Evolutionary conservation across 2,113 vertebrate species (phyloP).

Genomic region (Brienomyrus longianalis): DNA sequence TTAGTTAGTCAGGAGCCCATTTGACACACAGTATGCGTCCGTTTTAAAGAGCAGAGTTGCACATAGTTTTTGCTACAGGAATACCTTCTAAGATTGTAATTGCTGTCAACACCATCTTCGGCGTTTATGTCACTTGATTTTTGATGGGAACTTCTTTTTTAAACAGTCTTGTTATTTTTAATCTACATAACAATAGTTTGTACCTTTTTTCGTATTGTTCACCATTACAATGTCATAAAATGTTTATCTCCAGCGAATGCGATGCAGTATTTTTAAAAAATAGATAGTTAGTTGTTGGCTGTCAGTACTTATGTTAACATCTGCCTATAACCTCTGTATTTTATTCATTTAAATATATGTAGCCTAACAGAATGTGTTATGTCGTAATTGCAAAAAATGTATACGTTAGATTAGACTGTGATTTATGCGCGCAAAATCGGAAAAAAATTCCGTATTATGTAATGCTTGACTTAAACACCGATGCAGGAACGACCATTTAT

Average conservation of each 20-base stretch:
- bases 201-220: not conserved
- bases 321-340: not conserved
- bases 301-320: not conserved
- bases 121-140: not conserved
- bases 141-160: not conserved
- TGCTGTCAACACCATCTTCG: not conserved
- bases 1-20: not conserved
- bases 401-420: not conserved
- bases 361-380: not conserved
- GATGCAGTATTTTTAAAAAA: not conserved
- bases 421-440: not conserved
- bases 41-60: not conserved
- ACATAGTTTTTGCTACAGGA: not conserved
- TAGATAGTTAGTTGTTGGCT: not conserved
- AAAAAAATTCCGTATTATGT: not conserved
- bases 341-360: not conserved
- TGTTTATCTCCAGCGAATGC: not conserved
- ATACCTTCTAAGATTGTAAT: not conserved
- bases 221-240: not conserved
- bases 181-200: not conserved
- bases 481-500: not conserved
- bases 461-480: not conserved
- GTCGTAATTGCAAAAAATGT: not conserved
- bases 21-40: not conserved
- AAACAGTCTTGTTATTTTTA: not conserved